These are phyloP conservation scores for Nyctibius grandis DNA, from an alignment of 2,797 vertebrate species.

Conservation along the genomic window DNA sequence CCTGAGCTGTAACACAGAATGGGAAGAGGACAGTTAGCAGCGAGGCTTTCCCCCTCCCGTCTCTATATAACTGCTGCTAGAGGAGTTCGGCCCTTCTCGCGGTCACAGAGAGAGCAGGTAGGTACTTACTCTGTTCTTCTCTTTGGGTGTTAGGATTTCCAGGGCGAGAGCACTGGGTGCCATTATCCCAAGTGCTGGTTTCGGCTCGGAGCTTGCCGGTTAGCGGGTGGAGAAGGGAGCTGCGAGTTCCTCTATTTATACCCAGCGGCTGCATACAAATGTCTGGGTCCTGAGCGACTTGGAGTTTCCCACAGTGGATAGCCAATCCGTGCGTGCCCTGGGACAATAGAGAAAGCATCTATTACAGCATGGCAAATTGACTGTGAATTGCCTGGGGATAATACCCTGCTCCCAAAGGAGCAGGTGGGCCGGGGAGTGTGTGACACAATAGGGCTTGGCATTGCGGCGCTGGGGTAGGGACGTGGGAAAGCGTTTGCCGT, in stretches of 20 bases:
- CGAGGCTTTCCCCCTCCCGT: neutral
- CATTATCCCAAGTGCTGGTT: conserved; percentile 52
- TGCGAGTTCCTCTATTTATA: conserved; percentile 81
- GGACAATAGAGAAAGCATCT: conserved; percentile 76
- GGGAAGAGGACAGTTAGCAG: neutral
- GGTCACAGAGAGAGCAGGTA: neutral
- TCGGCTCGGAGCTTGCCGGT: neutral
- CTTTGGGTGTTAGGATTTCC: conserved; percentile 75
- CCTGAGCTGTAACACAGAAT: conserved; percentile 74
- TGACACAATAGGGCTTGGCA: conserved; percentile 68
- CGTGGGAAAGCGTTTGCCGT: conserved; percentile 75
- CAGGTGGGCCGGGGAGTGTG: conserved; percentile 75
- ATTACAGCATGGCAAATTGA: conserved; percentile 79
- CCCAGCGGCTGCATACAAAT: conserved; percentile 79
- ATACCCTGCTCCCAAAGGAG: conserved; percentile 77
- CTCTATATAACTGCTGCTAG: neutral
- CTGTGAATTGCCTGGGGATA: conserved; percentile 79
- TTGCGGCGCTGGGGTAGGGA: conserved; percentile 46
- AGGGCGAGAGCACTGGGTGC: conserved; percentile 76
- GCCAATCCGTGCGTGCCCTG: conserved; percentile 79
- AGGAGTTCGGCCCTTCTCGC: accelerated
- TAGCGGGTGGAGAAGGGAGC: conserved; percentile 5
- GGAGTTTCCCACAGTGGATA: conserved; percentile 91
- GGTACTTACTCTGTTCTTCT: conserved; percentile 77
- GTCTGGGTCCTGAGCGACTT: conserved; percentile 84